Base-by-base conservation (phyloP, 2,888 invertebrate genomes). In the Chelonus formosanus region DNA sequence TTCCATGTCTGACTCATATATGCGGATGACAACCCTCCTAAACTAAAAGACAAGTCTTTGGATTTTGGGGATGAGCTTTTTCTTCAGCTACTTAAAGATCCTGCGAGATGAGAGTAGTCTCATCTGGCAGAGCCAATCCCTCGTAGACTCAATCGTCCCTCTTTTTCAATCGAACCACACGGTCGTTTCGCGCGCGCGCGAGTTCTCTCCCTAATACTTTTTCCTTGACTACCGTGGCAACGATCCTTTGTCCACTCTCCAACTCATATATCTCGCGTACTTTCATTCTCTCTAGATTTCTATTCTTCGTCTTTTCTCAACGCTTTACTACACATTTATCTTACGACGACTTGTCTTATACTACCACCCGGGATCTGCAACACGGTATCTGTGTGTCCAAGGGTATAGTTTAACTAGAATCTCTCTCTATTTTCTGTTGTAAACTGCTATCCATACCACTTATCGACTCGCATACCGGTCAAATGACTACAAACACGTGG, bases 1-100 rank as follows among this genome's bases (percentile, higher is more conserved):
- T 80, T 78, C 69, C 75, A 74, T 74, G 72, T 40, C 74, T 79
- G 79, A 79, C 73, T 80, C 79, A 80, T 80, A 75, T 79, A 80
- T 80, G 73, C 73, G 63, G 61, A 55, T 64, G 64, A 52, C 47
- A 50, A 43, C 61, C 40, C 40, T 40, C 40, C 40, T 40, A 55
- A 35, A 55, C 36, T 40, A 40, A 55, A 35, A 55, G n/a, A 40
- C 40, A 34, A 32, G 20, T 45, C 53, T 36, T 32, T n/a, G 61
- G 61, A 61, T 61, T 61, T 61, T 52, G 34, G 58, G 61, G 61
- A 61, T 61, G 61, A 61, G 53, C 53, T 53, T 61, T 54, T 53
- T 59, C 61, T 20, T 55, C 57, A 53, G 57, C 57, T 50, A 59
- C 8, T 43, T 32, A 66, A 43, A 68, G 70, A 32, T 53, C 34